These are phyloP conservation scores for Hypomesus transpacificus DNA, from an alignment of 2,113 vertebrate genomes.

Conservation along the genomic window DNA sequence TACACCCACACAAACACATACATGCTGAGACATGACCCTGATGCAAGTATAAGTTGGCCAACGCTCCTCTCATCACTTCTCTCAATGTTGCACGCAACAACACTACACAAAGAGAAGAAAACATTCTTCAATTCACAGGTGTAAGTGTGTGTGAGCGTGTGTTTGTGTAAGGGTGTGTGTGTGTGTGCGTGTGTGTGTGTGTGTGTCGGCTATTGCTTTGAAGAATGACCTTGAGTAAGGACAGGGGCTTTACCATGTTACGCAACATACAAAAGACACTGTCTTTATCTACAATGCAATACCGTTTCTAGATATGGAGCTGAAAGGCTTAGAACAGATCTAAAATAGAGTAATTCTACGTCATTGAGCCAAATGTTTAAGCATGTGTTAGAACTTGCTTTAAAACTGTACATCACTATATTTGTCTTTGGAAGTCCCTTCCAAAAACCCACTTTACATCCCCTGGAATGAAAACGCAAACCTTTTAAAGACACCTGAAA, in stretches of 20 bases:
- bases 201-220: background rate
- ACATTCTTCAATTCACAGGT: background rate
- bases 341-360: background rate
- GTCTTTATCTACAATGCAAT: too few relatives aligned
- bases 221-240: background rate
- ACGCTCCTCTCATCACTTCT: slow-evolving; percentile 43
- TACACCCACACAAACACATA: slow-evolving; percentile 6
- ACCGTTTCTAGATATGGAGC: too few relatives aligned
- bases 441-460: slow-evolving; percentile 25
- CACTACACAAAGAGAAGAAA: slow-evolving; percentile 20
- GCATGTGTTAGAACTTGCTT: slow-evolving; percentile 9
- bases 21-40: slow-evolving; percentile 4
- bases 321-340: background rate
- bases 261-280: background rate
- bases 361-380: background rate
- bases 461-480: slow-evolving; percentile 26
- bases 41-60: slow-evolving; percentile 30
- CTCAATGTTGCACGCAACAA: slow-evolving; percentile 29
- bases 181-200: background rate
- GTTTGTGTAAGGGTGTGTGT: background rate
- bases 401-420: background rate
- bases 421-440: slow-evolving; percentile 1
- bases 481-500: slow-evolving; percentile 36
- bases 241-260: background rate
- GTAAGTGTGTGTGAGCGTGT: background rate